These are phyloP conservation scores for Corythaeola cristata DNA, from an alignment of 2,113 vertebrate species.

Conservation along the genomic window DNA sequence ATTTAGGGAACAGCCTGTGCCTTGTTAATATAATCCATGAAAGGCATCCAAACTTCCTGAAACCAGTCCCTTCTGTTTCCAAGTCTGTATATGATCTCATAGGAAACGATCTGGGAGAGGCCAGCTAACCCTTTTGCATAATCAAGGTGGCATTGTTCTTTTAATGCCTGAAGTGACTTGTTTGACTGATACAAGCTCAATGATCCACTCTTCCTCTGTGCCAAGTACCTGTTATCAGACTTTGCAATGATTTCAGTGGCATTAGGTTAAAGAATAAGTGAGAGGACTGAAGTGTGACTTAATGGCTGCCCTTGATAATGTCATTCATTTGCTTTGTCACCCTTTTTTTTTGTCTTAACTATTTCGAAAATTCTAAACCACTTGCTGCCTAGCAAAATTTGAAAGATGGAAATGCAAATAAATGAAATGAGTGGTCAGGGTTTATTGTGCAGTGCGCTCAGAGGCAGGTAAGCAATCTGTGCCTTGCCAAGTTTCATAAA, in stretches of 20 bases:
- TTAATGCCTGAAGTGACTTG: neutral
- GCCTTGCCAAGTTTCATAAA: neutral
- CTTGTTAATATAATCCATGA: slow-evolving; percentile 36
- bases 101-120: slow-evolving; percentile 59
- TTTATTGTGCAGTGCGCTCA: neutral
- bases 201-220: neutral
- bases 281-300: neutral
- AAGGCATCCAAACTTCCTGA: slow-evolving; percentile 49
- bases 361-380: neutral
- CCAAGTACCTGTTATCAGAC: neutral
- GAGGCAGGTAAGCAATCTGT: neutral
- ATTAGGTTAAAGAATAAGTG: neutral
- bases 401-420: neutral
- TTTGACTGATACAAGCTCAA: neutral
- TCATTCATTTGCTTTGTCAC: neutral
- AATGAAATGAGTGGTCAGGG: accelerated
- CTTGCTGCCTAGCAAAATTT: neutral
- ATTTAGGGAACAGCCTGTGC: slow-evolving; percentile 52
- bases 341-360: neutral
- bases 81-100: slow-evolving; percentile 53
- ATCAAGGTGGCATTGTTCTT: slow-evolving; percentile 47
- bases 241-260: neutral
- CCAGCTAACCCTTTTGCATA: neutral
- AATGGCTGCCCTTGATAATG: neutral
- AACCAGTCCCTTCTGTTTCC: slow-evolving; percentile 19